Conservation (phyloP, 37 sponge, comb jelly and placozoan genomes). For the Beroe forskalii region DNA sequence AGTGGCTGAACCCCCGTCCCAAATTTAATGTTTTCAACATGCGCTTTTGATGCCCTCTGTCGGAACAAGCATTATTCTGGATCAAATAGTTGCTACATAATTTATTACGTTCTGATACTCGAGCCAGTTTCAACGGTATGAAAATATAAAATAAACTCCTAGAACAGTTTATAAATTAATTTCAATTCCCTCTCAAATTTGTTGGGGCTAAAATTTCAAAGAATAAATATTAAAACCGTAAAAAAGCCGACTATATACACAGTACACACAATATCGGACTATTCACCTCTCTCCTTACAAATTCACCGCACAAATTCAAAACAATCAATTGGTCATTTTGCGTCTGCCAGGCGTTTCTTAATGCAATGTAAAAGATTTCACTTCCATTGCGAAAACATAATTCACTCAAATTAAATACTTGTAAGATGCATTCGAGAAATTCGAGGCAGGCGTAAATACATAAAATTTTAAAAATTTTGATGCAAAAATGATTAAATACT, state of each 20-base stretch:
- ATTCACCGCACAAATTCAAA: not conserved
- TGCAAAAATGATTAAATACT: too few relatives aligned
- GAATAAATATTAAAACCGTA: conserved; percentile 64
- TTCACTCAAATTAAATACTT: not conserved
- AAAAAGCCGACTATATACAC: conserved; percentile 64
- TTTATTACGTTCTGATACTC: too few relatives aligned
- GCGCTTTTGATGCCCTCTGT: too few relatives aligned
- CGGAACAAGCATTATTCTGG: too few relatives aligned
- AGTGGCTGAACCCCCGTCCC: too few relatives aligned
- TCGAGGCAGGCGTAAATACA: not conserved
- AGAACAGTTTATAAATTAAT: conserved; percentile 58
- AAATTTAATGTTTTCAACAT: too few relatives aligned
- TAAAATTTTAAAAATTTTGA: not conserved
- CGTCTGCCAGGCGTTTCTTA: too few relatives aligned
- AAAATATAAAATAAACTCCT: conserved; percentile 59
- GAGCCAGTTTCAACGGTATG: too few relatives aligned
- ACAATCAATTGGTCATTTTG: too few relatives aligned
- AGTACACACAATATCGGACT: conserved; percentile 47
- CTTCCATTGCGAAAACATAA: too few relatives aligned
- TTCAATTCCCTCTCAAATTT: conserved; percentile 29
- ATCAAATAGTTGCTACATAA: too few relatives aligned
- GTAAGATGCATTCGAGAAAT: not conserved
- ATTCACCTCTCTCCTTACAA: not conserved
- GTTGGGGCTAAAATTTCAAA: conserved; percentile 51
- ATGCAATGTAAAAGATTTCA: too few relatives aligned